Evolutionary conservation across 2,113 vertebrate species (phyloP), one percentile per base, ranked within the genome.

Genomic region (Gopherus flavomarginatus): DNA sequence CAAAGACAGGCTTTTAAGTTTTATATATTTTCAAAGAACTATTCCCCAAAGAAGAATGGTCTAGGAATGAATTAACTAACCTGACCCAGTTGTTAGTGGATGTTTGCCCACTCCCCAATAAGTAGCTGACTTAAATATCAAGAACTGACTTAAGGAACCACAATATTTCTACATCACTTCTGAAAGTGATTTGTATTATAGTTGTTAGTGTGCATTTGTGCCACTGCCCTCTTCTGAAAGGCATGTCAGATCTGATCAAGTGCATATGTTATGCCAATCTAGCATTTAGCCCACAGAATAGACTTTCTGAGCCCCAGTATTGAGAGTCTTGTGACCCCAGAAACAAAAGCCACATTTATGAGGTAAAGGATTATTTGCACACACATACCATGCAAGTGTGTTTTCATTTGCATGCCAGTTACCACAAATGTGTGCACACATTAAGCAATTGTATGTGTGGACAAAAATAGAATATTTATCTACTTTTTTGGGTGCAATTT

Each of bases 251-350:
- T 21, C 14, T 83, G 56, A 1, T 11, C 53, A 86, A 90, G 86
- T 2, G 35, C 56, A 54, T n/a, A 50, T 94, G 69, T 78, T 24
- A 50, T 50, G 8, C 1, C 21, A 56, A 29, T 62, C 69, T 89
- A 3, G 8, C 13, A 38, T 1, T 26, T 31, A 49, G 19, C 1
- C n/a, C 88, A 35, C 13, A 53, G 13, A 80, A 12, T 2, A 52
- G 31, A 31, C 1, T 44, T 47, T 59, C 4, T 31, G 16, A 65
- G 27, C 29, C n/a, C 69, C 57, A 62, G 16, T 4, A 59, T 5
- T 3, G 1, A 22, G n/a, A 21, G 11, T 42, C 3, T 79, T 72
- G 14, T 72, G 1, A 16, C 24, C 35, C 35, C 0, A 1, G 35
- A 81, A 3, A 29, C 49, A 24, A 88, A 85, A 56, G 0, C 11